Evolutionary conservation across 2,888 invertebrate species (phyloP), one percentile per base, ranked within the genome.

Genomic region (Dioctria rufipes): DNA sequence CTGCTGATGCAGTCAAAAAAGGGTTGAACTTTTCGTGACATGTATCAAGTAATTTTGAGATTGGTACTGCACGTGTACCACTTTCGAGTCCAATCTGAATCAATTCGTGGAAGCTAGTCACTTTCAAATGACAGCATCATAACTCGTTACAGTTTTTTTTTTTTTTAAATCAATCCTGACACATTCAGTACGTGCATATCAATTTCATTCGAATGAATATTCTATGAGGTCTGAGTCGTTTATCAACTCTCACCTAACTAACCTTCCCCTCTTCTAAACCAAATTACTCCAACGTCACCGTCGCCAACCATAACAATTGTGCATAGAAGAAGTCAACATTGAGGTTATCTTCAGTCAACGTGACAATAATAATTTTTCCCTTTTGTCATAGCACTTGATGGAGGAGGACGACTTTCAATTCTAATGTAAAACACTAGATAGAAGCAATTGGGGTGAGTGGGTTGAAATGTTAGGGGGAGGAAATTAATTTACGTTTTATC

Each of bases 401-500:
- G 60, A 25, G 25, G 25, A 25, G 25, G 25, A 25, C 25, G 42
- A 37, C 73, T 58, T 73, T 73, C 73, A 58, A 25, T 73, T 60
- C 58, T 58, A 73, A 73, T 73, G 42, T 58, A 49, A 43, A 46
- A 67, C 49, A 25, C 25, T n/a, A 43, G 67, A 63, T 11, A 63
- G 61, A 42, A 42, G 77, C 51, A 25, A 25, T 25, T 0, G 2
- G 25, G 25, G 25, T 25, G 25, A 25, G 2, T 25, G 25, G 25
- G 25, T 25, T 25, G 25, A 25, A 25, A 25, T 25, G 25, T 49
- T 46, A 11, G 46, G 78, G 54, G 25, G 25, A 25, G 25, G 51
- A 78, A 78, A 78, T 78, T 78, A 78, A 78, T 78, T 78, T 66
- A 66, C 54, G 66, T 73, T 58, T 78, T 78, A 66, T 58, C 58